Evolutionary conservation across 64 coral and sea anemone species (phyloP).

Genomic region (Stichodactyla helianthus): DNA sequence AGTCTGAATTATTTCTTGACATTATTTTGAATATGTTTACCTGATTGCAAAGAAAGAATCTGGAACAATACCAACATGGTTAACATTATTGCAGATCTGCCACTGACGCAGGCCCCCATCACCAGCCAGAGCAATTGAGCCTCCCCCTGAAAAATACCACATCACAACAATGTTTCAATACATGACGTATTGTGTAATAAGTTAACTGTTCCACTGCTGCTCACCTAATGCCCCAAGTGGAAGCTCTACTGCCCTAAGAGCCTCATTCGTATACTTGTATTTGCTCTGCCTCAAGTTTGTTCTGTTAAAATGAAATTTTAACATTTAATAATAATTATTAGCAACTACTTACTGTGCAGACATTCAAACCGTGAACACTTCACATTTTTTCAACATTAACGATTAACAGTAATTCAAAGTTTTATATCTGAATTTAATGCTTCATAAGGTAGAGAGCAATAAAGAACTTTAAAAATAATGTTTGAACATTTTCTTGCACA

Average conservation of each 20-base stretch:
- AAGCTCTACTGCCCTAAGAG: constrained; percentile 65
- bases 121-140: constrained; percentile 73
- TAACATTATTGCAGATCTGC: constrained; percentile 64
- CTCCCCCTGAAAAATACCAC: constrained; percentile 49
- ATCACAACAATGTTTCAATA: too few relatives aligned
- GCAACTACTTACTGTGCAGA: too few relatives aligned
- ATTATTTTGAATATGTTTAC: constrained; percentile 8
- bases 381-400: too few relatives aligned
- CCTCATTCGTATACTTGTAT: constrained; percentile 79
- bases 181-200: too few relatives aligned
- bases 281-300: constrained; percentile 17
- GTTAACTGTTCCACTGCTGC: background rate
- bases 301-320: background rate
- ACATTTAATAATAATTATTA: too few relatives aligned
- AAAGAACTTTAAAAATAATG: too few relatives aligned
- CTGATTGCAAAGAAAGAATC: constrained; percentile 88
- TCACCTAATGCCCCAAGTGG: constrained; percentile 77
- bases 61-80: constrained; percentile 69
- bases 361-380: too few relatives aligned
- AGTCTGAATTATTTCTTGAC: too few relatives aligned
- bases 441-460: too few relatives aligned
- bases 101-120: constrained; percentile 88
- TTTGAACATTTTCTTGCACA: too few relatives aligned
- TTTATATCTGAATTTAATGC: too few relatives aligned
- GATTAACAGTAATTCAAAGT: too few relatives aligned